Evolutionary conservation across 1,140 invertebrate genomes (phyloP), one percentile per base, ranked within the genome.

Genomic region (Oryzaephilus surinamensis): DNA sequence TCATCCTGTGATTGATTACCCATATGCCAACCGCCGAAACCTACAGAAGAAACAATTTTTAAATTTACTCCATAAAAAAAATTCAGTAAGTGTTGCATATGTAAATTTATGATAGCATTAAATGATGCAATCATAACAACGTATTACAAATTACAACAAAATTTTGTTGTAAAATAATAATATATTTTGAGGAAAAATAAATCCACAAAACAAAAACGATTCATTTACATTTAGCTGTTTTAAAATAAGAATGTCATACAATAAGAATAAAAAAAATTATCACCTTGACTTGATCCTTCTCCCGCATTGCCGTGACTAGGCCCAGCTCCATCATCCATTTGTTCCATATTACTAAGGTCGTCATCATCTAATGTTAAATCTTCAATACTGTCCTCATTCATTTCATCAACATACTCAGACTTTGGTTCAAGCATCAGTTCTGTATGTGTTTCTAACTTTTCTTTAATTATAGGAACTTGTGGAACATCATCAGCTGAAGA

Each of bases 291-390:
- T 57, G 69, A 71, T 59, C 67, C 74, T 64, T 72, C 70, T 39
- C 66, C 67, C 33, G 50, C 46, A 45, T 58, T 57, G 54, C 69
- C 71, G 52, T 73, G 70, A 60, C 70, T 71, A 46, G 71, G 69
- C 53, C 71, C 70, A 44, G 70, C 65, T 50, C 71, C 68, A 51
- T 70, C 66, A 54, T 71, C 70, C 54, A 71, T 66, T 40, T 69
- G 64, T 63, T 77, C 74, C 64, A 73, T 70, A 57, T 77, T 74
- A 55, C 68, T 73, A 36, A 78, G 65, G 46, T 74, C 74, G 57
- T 86, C 82, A 52, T 86, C 82, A 58, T 85, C 83, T 40, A 85
- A 64, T 44, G 81, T 84, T 61, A 85, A 71, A 63, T 86, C 82
- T 65, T 88, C 83, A 52, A 85, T 81, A 57, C 77, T 78, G 56